These are phyloP conservation scores for Acanthochromis polyacanthus DNA, from an alignment of 2,113 vertebrate genomes.

Conservation along the genomic window DNA sequence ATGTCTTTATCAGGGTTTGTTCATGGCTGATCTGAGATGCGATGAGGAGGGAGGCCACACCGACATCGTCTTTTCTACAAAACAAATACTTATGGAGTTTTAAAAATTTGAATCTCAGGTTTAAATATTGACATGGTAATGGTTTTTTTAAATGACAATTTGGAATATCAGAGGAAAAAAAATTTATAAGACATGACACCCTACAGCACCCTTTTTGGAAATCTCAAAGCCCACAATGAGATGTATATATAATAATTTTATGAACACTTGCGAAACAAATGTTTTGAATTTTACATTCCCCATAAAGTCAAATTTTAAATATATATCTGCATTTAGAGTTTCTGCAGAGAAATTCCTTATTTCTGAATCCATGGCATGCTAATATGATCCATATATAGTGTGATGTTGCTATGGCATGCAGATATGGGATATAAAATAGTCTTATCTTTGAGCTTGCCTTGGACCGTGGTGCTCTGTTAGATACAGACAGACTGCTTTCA, in stretches of 20 bases:
- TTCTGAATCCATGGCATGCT: background rate
- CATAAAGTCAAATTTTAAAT: background rate
- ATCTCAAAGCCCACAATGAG: slow-evolving; percentile 1
- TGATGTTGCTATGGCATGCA: background rate
- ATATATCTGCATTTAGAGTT: background rate
- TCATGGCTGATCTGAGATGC: slow-evolving; percentile 31
- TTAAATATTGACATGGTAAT: slow-evolving; percentile 68
- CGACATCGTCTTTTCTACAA: slow-evolving; percentile 52
- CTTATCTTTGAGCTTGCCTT: background rate
- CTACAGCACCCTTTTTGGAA: slow-evolving; percentile 25
- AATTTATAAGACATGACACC: slow-evolving; percentile 52
- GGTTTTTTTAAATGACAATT: slow-evolving; percentile 65
- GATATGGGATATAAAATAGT: background rate
- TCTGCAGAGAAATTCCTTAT: background rate
- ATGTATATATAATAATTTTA: background rate
- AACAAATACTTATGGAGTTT: slow-evolving; percentile 41
- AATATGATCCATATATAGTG: background rate
- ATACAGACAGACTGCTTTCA: no score
- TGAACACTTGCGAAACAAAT: background rate
- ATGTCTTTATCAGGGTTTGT: slow-evolving; percentile 52
- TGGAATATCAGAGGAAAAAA: slow-evolving; percentile 53
- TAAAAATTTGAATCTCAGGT: slow-evolving; percentile 81
- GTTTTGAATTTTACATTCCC: slow-evolving; percentile 8
- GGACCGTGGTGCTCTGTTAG: no score
- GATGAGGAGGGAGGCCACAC: slow-evolving; percentile 18